phyloP scores from a whole-genome alignment of 1,140 invertebrate species.

The Drosophila malerkotliana region DNA sequence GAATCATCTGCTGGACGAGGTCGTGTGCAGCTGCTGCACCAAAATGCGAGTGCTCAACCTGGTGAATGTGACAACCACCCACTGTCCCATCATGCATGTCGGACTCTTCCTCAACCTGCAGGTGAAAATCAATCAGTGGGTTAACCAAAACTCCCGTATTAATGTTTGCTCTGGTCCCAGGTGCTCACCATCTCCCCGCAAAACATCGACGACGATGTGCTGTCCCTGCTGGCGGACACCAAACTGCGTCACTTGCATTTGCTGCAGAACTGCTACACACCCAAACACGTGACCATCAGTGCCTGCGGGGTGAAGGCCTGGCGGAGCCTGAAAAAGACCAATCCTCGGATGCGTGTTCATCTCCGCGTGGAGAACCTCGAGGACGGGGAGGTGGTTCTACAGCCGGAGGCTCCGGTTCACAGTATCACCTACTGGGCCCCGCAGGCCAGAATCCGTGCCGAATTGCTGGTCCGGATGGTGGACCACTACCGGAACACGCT shows the following conservation, averaged over 20 bases:
- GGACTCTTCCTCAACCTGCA: conserved; percentile 91
- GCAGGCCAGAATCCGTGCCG: conserved; percentile 85
- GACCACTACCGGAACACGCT: conserved; percentile 87
- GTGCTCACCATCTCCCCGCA: conserved; percentile 91
- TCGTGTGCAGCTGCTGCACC: conserved; percentile 88
- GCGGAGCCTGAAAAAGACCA: conserved; percentile 85
- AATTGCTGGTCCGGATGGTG: conserved; percentile 85
- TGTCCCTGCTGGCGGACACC: conserved; percentile 88
- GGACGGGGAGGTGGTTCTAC: conserved; percentile 85
- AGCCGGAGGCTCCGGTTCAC: conserved; percentile 87
- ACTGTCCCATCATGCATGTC: conserved; percentile 90
- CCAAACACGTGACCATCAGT: conserved; percentile 84
- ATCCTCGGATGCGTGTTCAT: conserved; percentile 86
- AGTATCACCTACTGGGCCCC: conserved; percentile 89
- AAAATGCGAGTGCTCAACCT: conserved; percentile 88
- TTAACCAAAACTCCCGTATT: neutral
- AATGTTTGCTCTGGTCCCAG: conserved; percentile 64
- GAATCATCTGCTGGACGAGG: conserved; percentile 89
- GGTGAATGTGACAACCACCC: conserved; percentile 90
- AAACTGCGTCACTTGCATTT: conserved; percentile 90
- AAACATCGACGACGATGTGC: conserved; percentile 91
- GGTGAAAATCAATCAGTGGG: conserved; percentile 74
- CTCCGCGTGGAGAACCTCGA: conserved; percentile 86
- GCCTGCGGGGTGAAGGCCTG: conserved; percentile 84
- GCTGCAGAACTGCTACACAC: conserved; percentile 90